Conservation (phyloP, 2,888 invertebrate genomes). For the Eupelmus urozonus region DNA sequence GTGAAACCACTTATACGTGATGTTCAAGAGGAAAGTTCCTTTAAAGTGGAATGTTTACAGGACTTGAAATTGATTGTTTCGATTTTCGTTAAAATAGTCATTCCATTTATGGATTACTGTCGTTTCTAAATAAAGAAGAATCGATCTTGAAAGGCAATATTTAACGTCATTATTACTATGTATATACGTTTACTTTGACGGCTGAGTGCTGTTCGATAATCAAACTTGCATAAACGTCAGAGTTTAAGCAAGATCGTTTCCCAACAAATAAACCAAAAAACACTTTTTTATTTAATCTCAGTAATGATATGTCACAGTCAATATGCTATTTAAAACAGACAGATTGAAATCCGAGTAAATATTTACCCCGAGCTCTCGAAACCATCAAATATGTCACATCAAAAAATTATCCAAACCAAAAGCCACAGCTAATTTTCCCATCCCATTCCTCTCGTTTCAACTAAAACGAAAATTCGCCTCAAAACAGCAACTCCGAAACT, state of each 20-base stretch:
- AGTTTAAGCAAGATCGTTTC: neutral
- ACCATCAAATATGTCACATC: too few relatives aligned
- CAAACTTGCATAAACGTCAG: neutral
- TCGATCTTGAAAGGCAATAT: constrained; percentile 5
- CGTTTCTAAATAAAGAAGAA: constrained; percentile 25
- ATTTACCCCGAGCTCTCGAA: too few relatives aligned
- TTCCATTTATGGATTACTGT: constrained; percentile 21
- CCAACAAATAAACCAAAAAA: neutral
- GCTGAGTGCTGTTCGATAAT: neutral
- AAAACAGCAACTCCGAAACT: too few relatives aligned
- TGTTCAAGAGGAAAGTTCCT: too few relatives aligned
- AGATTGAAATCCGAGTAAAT: too few relatives aligned
- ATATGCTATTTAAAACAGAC: too few relatives aligned
- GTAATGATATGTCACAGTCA: neutral
- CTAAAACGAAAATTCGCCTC: too few relatives aligned
- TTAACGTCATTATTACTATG: constrained; percentile 21
- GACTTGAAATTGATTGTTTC: constrained; percentile 7
- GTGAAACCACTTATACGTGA: too few relatives aligned
- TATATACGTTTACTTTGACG: neutral
- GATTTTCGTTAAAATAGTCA: constrained; percentile 20
- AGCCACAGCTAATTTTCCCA: too few relatives aligned
- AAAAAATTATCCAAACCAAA: too few relatives aligned
- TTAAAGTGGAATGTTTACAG: too few relatives aligned
- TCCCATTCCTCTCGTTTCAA: too few relatives aligned
- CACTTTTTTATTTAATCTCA: neutral